Base-by-base conservation (phyloP, 1,140 invertebrate genomes). In the Pseudomyrmex pallidus region DNA sequence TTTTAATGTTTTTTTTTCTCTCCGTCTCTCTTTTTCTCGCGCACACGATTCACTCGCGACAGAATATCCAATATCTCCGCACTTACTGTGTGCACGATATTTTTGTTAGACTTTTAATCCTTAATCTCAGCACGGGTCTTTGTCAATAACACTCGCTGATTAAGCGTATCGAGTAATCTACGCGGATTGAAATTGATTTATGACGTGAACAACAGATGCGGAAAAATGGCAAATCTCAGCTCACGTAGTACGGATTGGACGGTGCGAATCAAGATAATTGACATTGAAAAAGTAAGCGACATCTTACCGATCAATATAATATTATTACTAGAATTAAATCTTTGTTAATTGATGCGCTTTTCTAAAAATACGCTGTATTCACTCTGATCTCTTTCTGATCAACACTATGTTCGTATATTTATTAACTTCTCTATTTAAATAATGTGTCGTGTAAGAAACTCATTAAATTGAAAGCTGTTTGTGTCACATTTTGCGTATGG, bases 1-100 rank as follows among this genome's bases (percentile, higher is more conserved):
- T 77, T 77, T 63, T 77, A 77, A 48, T 63, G 76, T 80, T 80
- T 68, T 52, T 74, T 46, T 20, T 62, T 74, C 72, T 59, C n/a
- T 59, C 56, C 8, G 8, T 59, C 56, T 59, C 9, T 59, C 56
- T 59, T 17, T 59, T 15, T 8, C 54, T 8, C n/a, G 7, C 57
- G 8, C 56, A 10, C 17, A 9, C 8, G 10, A n/a, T 59, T 10
- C 17, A 20, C 48, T 57, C 15, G 17, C 25, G 50, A 77, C 15
- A 66, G 10, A 68, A 68, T 68, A 77, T 76, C 48, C 48, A 66
- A 76, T 50, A 77, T 44, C 9, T 67, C 48, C 44, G 1, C 44
- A 48, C 66, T 35, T 13, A 1, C 10, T 44, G 20, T 46, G 15
- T 17, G 15, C 35, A 7, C 35, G 35, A 35, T 35, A 20, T 50